Evolutionary conservation across 2,888 invertebrate genomes (phyloP).

Genomic region (Pantelozetes paolii): DNA sequence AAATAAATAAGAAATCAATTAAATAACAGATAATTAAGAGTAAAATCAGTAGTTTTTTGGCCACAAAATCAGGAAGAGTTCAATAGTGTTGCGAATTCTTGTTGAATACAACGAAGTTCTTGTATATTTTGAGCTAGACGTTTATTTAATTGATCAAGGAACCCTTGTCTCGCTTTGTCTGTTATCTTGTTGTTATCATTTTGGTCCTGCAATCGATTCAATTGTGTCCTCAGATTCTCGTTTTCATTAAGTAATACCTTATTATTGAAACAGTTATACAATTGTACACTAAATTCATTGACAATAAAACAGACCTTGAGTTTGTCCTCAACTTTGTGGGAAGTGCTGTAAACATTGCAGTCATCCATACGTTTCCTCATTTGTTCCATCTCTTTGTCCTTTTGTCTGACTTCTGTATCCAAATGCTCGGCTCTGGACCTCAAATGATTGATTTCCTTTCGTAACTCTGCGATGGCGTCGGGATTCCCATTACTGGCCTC

Average conservation of each 20-base stretch:
- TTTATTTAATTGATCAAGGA: slow-evolving; percentile 73
- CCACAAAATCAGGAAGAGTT: slow-evolving; percentile 44
- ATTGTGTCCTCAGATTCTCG: slow-evolving; percentile 63
- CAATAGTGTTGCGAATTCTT: slow-evolving; percentile 73
- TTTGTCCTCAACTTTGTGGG: slow-evolving; percentile 48
- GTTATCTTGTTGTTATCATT: slow-evolving; percentile 71
- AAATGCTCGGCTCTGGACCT: slow-evolving; percentile 75
- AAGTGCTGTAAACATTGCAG: slow-evolving; percentile 44
- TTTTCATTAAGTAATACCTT: slow-evolving; percentile 63
- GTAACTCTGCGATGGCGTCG: slow-evolving; percentile 70
- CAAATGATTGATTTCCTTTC: slow-evolving; percentile 67
- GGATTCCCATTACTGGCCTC: slow-evolving; percentile 66
- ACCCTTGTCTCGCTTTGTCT: slow-evolving; percentile 74
- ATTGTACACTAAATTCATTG: slow-evolving; percentile 26
- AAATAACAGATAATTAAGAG: slow-evolving; percentile 15
- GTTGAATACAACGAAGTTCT: slow-evolving; percentile 73
- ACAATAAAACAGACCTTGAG: slow-evolving; percentile 46
- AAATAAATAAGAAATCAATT: slow-evolving; percentile 3
- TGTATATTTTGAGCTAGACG: slow-evolving; percentile 75
- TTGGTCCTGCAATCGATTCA: slow-evolving; percentile 70
- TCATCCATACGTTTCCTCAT: slow-evolving; percentile 43
- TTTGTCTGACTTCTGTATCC: slow-evolving; percentile 73
- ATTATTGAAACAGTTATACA: slow-evolving; percentile 36
- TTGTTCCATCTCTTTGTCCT: slow-evolving; percentile 66
- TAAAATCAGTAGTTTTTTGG: slow-evolving; percentile 2